Evolutionary conservation across 2,888 invertebrate genomes (phyloP).

Genomic region (Calephelis perditalis): DNA sequence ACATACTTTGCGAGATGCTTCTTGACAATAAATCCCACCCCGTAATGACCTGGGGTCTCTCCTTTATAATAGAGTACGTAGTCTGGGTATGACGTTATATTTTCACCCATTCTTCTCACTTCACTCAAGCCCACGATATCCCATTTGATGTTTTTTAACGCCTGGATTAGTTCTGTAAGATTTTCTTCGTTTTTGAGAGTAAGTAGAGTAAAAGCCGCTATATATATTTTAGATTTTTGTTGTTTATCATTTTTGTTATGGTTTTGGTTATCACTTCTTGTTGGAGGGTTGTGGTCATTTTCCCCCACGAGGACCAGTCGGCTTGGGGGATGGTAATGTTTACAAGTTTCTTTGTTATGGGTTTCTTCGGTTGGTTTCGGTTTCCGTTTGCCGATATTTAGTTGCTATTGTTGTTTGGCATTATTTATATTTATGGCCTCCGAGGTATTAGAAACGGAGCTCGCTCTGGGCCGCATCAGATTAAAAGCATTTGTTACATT

Average conservation of each 20-base stretch:
- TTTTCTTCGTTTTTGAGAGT: too few species aligned
- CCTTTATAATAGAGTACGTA: constrained; percentile 27
- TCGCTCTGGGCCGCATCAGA: constrained; percentile 16
- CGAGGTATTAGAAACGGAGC: constrained; percentile 11
- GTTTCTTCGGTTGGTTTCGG: constrained; percentile 12
- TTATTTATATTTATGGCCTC: neutral
- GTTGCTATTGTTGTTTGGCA: constrained; percentile 15
- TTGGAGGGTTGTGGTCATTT: constrained; percentile 17
- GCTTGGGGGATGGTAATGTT: constrained; percentile 4
- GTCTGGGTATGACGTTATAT: constrained; percentile 13
- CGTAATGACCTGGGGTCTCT: constrained; percentile 18
- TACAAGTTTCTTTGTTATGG: constrained; percentile 10
- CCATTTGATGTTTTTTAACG: constrained; percentile 23
- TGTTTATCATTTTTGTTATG: constrained; percentile 7
- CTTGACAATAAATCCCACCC: constrained; percentile 29
- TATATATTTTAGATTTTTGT: constrained; percentile 16
- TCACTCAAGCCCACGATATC: constrained; percentile 24
- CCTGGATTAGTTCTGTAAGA: constrained; percentile 18
- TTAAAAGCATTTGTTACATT: constrained; percentile 13
- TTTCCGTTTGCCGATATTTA: constrained; percentile 16
- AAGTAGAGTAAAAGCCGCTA: constrained; percentile 1
- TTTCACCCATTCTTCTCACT: neutral
- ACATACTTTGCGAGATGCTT: constrained; percentile 15
- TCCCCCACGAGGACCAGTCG: too few species aligned
- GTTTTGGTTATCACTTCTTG: constrained; percentile 11